phyloP scores from a whole-genome alignment of 2,888 invertebrate genomes.

The Dryococelus australis region DNA sequence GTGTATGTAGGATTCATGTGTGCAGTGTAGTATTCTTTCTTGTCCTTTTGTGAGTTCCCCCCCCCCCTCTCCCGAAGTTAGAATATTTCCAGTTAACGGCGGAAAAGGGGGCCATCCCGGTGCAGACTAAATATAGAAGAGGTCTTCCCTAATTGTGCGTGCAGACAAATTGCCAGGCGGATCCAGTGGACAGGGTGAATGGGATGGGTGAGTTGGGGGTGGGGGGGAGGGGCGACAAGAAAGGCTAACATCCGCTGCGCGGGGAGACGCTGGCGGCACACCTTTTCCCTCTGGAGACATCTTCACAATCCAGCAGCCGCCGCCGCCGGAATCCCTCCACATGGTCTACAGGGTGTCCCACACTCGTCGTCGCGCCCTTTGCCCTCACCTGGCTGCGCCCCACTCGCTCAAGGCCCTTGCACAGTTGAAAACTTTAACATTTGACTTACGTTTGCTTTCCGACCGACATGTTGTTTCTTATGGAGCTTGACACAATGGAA shows the following conservation, averaged over 20 bases:
- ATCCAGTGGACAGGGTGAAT: background rate
- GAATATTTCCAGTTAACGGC: background rate
- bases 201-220: background rate
- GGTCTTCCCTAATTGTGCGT: background rate
- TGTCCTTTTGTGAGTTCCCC: background rate
- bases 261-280: background rate
- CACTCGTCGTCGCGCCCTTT: background rate
- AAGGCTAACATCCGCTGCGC: background rate
- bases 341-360: background rate
- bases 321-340: background rate
- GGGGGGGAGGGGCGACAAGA: background rate
- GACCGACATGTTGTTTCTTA: no score
- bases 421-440: no score
- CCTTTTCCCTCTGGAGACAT: background rate
- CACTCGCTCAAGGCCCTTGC: no score
- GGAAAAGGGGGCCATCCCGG: background rate
- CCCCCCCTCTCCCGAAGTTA: background rate
- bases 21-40: background rate
- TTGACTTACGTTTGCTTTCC: no score
- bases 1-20: no score
- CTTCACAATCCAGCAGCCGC: constrained; percentile 13
- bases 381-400: background rate
- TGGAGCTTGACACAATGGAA: no score
- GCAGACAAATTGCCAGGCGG: constrained; percentile 16
- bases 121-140: background rate